These are phyloP conservation scores for Nannobrachium achirus DNA, from an alignment of 2,113 vertebrate genomes.

Conservation along the genomic window DNA sequence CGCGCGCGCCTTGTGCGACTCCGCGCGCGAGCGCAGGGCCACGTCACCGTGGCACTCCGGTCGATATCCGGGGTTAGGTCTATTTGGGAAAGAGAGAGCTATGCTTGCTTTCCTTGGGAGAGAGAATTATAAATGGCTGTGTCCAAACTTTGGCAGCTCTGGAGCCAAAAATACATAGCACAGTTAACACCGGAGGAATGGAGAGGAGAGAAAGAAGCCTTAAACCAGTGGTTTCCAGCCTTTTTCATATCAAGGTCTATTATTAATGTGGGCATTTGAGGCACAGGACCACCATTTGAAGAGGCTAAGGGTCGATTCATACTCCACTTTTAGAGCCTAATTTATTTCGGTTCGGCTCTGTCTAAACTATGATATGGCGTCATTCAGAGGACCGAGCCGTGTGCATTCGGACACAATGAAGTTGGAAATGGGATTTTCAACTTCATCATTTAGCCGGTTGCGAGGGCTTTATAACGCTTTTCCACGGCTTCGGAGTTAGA, in stretches of 20 bases:
- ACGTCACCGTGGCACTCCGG: constrained; percentile 34
- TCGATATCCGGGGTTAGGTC: constrained; percentile 39
- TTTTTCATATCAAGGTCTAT: too few relatives aligned
- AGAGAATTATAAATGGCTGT: constrained; percentile 59
- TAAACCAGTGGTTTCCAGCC: too few relatives aligned
- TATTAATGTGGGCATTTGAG: too few relatives aligned
- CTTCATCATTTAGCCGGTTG: constrained; percentile 28
- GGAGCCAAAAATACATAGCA: constrained; percentile 58
- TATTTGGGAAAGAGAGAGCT: constrained; percentile 49
- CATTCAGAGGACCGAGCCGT: too few relatives aligned
- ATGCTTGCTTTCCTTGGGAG: constrained; percentile 51
- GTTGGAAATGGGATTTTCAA: constrained; percentile 65
- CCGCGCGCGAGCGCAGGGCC: constrained; percentile 21
- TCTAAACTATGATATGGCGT: too few relatives aligned
- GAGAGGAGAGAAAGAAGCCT: too few relatives aligned
- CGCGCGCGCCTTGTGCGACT: constrained; percentile 29
- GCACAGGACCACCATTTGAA: too few relatives aligned
- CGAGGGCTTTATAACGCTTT: not conserved
- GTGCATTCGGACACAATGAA: constrained; percentile 69
- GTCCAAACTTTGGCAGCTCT: constrained; percentile 63
- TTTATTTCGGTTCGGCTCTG: too few relatives aligned
- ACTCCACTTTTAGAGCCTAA: too few relatives aligned
- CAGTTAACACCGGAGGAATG: too few relatives aligned
- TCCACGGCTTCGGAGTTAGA: constrained; percentile 59
- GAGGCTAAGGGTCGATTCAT: too few relatives aligned